A percentile compares a stretch with the other conserved stretches of the same genome.
Conservation (phyloP, 2,888 invertebrate species). For the Dynastes hyllus region DNA sequence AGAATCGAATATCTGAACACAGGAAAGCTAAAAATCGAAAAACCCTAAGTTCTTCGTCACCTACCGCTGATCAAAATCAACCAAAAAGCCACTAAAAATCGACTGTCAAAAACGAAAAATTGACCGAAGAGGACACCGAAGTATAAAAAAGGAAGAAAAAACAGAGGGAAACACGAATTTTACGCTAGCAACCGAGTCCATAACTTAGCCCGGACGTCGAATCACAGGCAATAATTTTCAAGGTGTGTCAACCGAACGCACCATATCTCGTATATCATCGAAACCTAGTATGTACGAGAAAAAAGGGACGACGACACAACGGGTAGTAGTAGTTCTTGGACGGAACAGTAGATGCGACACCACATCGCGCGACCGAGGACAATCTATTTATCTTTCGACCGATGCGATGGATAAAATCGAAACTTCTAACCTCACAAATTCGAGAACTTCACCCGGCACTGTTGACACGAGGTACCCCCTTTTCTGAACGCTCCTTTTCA, state of each 20-base stretch:
- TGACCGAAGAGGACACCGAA: constrained; percentile 2
- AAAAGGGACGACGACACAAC: constrained; percentile 1
- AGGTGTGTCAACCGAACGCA: constrained; percentile 25
- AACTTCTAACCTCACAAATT: constrained; percentile 25
- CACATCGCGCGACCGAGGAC: constrained; percentile 8
- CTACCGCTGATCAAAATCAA: constrained; percentile 14
- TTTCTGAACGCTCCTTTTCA: neutral
- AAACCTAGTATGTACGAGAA: neutral
- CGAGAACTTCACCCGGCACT: neutral
- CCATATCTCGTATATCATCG: constrained; percentile 36
- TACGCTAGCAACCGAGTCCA: constrained; percentile 18
- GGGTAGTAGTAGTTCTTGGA: constrained; percentile 13
- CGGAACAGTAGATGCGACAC: constrained; percentile 29
- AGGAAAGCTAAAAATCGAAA: too few species aligned
- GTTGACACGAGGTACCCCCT: constrained; percentile 9
- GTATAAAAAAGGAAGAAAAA: neutral
- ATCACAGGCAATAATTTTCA: constrained; percentile 25
- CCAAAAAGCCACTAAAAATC: constrained; percentile 16
- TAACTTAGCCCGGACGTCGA: constrained; percentile 27
- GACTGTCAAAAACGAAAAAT: constrained; percentile 10
- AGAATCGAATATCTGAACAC: too few species aligned
- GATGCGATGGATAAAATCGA: constrained; percentile 22
- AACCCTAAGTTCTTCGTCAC: neutral
- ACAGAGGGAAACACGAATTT: constrained; percentile 5
- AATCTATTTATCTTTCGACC: constrained; percentile 24